Evolutionary conservation across 2,797 vertebrate species (phyloP).

Genomic region (Trachops cirrhosus): DNA sequence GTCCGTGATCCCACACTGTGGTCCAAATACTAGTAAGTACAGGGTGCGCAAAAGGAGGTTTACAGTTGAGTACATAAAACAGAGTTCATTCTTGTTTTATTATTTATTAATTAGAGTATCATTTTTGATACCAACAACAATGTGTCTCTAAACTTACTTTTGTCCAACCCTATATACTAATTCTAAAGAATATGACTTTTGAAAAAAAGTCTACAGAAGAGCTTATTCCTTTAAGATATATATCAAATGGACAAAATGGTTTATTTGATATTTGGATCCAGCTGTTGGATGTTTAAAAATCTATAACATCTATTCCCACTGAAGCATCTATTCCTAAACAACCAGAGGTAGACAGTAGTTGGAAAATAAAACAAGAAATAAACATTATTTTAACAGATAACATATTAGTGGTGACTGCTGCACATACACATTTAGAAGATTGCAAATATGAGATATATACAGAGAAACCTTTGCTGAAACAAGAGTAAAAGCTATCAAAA

Average conservation of each 20-base stretch:
- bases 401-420: neutral
- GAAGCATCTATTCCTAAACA: neutral
- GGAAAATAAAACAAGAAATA: neutral
- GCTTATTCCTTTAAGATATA: neutral
- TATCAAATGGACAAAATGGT: neutral
- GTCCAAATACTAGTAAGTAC: neutral
- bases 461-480: neutral
- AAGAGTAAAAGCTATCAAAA: neutral
- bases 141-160: neutral
- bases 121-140: neutral
- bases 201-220: neutral
- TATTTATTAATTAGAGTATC: neutral
- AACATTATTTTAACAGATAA: neutral
- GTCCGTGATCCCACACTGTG: neutral
- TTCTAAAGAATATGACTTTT: conserved; percentile 5
- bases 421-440: neutral
- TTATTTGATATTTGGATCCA: neutral
- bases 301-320: neutral
- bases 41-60: neutral
- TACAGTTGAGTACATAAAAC: neutral
- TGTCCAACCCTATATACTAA: neutral
- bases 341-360: neutral
- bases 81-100: neutral
- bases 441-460: neutral
- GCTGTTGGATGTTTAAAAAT: neutral